Evolutionary conservation across 2,113 vertebrate genomes (phyloP), one percentile per base, ranked within the genome.

Genomic region (Echinops telfairi): DNA sequence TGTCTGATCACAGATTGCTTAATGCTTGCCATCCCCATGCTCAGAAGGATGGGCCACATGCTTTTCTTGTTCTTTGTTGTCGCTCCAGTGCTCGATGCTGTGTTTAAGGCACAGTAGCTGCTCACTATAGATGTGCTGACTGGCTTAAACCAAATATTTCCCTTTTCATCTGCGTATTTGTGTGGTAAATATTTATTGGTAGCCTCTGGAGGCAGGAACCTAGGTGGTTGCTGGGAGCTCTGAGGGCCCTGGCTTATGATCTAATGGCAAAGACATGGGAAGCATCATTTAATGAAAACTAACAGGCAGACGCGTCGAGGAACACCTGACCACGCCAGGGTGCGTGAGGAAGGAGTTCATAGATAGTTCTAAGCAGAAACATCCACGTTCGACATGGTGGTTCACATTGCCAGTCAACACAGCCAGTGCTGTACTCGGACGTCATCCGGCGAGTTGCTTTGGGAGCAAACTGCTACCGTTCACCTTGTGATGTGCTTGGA

Each of bases 351-450:
- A 20, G 68, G 77, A 36, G 25, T 43, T 20, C 27, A 17, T 36
- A 27, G 19, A 12, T 9, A 25, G 81, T 53, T 14, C 58, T 88
- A 19, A 15, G 31, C 19, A 29, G 31, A 38, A 12, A 8, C 8
- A 1, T 25, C 53, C 23, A 33, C 81, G 60, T 71, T 33, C 2
- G 31, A n/a, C 17, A 43, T 64, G 1, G 23, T 40, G 23, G 17
- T 57, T 2, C 14, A 1, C 0, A 0, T 58, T 4, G 20, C 2
- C 23, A 15, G 58, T 9, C 23, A 38, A 5, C 3, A 60, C 36
- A 80, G 8, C 27, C 15, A 57, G 1, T 22, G 1, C n/a, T 7
- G 3, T 6, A 19, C 43, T 81, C 47, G 22, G 43, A 1, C 62
- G 4, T 75, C 79, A 11, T 19, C 38, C 4, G 12, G 4, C 20